A percentile compares a stretch with the other conserved stretches of the same genome.
Evolutionary conservation across 2,888 invertebrate species (phyloP).

Genomic region (Lydus trimaculatus): DNA sequence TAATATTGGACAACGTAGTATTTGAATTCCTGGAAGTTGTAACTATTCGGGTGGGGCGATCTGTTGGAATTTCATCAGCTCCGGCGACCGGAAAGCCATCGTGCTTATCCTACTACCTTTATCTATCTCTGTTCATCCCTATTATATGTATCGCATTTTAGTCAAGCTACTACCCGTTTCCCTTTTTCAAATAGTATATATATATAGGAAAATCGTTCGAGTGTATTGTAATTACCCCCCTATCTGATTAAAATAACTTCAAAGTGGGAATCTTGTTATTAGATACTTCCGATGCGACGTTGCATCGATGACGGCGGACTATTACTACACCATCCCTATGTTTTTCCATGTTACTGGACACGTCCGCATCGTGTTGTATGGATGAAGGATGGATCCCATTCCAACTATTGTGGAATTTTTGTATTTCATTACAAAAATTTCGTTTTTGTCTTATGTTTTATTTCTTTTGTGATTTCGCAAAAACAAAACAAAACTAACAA

Average conservation of each 20-base stretch:
- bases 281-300: constrained; percentile 43
- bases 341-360: constrained; percentile 18
- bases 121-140: constrained; percentile 46
- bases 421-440: not conserved
- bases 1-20: constrained; percentile 55
- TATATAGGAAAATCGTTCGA: constrained; percentile 47
- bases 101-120: constrained; percentile 60
- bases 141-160: constrained; percentile 13
- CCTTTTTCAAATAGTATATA: constrained; percentile 22
- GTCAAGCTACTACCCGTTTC: constrained; percentile 15
- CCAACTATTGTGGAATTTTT: not conserved
- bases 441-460: not conserved
- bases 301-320: constrained; percentile 14
- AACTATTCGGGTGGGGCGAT: constrained; percentile 60
- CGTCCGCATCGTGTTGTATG: not conserved
- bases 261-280: constrained; percentile 60
- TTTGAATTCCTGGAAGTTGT: constrained; percentile 61
- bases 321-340: not conserved
- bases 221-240: constrained; percentile 57
- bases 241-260: constrained; percentile 60
- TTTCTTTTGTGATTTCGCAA: not conserved
- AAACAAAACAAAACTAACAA: not conserved
- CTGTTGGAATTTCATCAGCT: constrained; percentile 64
- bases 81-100: constrained; percentile 70
- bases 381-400: not conserved